These are phyloP conservation scores for Mellivora capensis DNA, from an alignment of 2,113 vertebrate species.

Conservation along the genomic window DNA sequence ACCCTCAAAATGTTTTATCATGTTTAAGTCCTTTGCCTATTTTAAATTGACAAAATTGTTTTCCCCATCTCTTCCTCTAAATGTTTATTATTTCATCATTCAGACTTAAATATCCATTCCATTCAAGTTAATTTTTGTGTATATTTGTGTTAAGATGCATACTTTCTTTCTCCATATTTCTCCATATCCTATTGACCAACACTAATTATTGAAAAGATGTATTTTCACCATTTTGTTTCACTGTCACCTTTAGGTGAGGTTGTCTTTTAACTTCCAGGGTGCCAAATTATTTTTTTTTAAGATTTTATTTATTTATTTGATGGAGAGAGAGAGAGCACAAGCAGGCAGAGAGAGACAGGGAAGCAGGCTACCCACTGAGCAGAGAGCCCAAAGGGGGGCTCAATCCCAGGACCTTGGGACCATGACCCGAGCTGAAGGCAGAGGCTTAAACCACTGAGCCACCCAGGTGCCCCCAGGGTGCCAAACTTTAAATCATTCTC, in stretches of 20 bases:
- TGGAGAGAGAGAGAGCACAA: no score
- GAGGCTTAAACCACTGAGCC: no score
- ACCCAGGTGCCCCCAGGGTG: not conserved
- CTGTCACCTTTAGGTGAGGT: not conserved
- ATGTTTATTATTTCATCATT: not conserved
- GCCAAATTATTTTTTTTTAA: not conserved
- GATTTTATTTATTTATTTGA: no score
- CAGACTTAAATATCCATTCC: not conserved
- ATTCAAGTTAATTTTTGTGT: not conserved
- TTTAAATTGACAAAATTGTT: not conserved
- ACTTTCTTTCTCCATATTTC: not conserved
- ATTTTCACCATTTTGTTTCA: not conserved
- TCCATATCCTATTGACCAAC: not conserved
- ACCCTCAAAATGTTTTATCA: not conserved
- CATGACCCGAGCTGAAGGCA: no score
- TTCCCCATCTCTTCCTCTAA: not conserved
- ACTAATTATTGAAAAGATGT: not conserved
- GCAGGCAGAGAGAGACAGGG: no score
- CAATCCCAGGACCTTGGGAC: no score
- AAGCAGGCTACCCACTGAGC: no score
- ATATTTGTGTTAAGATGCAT: not conserved
- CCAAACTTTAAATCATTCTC: not conserved
- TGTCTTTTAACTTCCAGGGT: not conserved
- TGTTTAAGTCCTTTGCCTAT: not conserved
- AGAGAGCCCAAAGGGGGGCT: no score